Percentiles rank a stretch among this genome's conserved stretches.
Conservation (phyloP, 2,797 vertebrate genomes). For the Tamandua tetradactyla region DNA sequence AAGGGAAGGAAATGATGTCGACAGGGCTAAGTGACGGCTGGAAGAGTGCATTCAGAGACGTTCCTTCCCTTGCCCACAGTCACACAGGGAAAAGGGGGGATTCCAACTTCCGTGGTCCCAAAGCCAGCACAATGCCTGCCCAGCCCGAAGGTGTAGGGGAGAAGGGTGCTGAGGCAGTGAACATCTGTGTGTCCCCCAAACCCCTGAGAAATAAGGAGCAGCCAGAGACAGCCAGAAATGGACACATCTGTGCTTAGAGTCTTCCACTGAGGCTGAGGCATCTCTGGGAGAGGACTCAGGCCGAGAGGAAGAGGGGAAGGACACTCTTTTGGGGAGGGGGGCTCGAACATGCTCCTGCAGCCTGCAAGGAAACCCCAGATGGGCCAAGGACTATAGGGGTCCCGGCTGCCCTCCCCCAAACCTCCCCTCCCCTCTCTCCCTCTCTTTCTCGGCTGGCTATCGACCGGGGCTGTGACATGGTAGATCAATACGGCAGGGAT, state of each 20-base stretch:
- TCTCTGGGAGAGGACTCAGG: neutral
- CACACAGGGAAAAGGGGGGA: slow-evolving; percentile 34
- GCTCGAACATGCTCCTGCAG: neutral
- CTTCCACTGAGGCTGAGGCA: neutral
- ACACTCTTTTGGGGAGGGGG: neutral
- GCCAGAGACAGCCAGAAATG: neutral
- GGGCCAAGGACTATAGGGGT: slow-evolving; percentile 74
- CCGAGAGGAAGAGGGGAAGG: neutral
- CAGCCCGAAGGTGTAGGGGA: neutral
- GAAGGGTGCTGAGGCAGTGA: neutral
- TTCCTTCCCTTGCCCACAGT: neutral
- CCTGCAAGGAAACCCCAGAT: slow-evolving; percentile 58
- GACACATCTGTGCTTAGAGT: neutral
- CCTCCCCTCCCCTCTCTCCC: slow-evolving; percentile 81
- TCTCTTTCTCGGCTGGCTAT: slow-evolving; percentile 90
- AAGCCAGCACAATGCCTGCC: neutral
- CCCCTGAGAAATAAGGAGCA: neutral
- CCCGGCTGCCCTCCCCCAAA: slow-evolving; percentile 71
- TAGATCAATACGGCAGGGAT: slow-evolving; percentile 97
- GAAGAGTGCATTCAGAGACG: neutral
- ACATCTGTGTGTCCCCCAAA: neutral
- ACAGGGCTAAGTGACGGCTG: neutral
- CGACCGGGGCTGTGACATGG: slow-evolving; percentile 89
- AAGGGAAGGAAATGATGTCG: neutral
- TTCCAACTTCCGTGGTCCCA: neutral